Evolutionary conservation across 1,140 invertebrate genomes (phyloP).

Genomic region (Zaprionus nigranus): DNA sequence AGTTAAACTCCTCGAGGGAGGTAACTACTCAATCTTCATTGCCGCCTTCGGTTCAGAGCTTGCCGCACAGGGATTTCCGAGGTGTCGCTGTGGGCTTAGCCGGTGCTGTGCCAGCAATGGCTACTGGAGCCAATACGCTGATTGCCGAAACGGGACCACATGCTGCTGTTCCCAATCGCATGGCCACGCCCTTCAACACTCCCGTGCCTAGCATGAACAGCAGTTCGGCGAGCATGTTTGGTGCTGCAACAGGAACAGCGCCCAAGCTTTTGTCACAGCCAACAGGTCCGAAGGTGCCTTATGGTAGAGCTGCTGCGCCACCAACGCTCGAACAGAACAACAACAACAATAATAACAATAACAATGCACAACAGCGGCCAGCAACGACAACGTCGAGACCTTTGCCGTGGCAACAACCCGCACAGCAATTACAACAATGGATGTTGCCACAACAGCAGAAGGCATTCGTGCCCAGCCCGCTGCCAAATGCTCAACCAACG

Average conservation of each 20-base stretch:
- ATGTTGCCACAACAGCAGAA: constrained; percentile 21
- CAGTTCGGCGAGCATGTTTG: constrained; percentile 53
- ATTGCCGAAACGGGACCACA: constrained; percentile 13
- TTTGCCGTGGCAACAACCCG: constrained; percentile 14
- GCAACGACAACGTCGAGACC: constrained; percentile 16
- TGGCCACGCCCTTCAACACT: constrained; percentile 43
- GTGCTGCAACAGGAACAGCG: not conserved
- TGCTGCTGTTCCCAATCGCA: constrained; percentile 38
- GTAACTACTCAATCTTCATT: not conserved
- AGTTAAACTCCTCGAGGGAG: constrained; percentile 52
- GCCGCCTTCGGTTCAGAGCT: not conserved
- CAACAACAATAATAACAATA: constrained; percentile 28
- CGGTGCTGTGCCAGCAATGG: constrained; percentile 10
- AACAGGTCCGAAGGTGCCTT: constrained; percentile 31
- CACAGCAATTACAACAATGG: constrained; percentile 17
- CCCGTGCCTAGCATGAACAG: constrained; percentile 21
- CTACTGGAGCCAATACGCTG: constrained; percentile 18
- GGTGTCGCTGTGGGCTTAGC: constrained; percentile 47
- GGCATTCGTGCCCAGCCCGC: constrained; percentile 11
- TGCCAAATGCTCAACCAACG: constrained; percentile 16
- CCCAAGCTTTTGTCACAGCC: not conserved
- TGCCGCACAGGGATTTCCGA: constrained; percentile 35
- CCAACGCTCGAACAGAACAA: constrained; percentile 39
- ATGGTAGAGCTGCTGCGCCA: constrained; percentile 38
- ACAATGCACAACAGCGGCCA: constrained; percentile 18